Conservation (phyloP, 2,797 vertebrate genomes). For the Gallinago nigripennis region DNA sequence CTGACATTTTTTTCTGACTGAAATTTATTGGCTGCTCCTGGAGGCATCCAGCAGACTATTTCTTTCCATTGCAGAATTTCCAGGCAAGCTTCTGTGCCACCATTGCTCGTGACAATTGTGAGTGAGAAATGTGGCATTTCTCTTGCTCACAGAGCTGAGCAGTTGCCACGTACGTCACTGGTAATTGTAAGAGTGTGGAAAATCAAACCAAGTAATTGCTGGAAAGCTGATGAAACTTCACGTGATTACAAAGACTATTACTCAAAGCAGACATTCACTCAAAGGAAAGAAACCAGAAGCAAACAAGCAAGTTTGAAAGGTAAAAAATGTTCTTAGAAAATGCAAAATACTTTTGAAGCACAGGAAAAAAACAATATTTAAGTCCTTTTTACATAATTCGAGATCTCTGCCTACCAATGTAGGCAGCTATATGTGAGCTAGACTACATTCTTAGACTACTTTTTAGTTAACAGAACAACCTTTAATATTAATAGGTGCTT, state of each 20-base stretch:
- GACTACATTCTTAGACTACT: neutral
- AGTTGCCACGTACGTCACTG: neutral
- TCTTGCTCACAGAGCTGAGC: neutral
- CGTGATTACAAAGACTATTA: neutral
- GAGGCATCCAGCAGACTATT: neutral
- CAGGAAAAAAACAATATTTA: neutral
- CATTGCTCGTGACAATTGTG: neutral
- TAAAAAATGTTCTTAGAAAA: neutral
- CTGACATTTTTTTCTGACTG: neutral
- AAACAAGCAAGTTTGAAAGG: neutral
- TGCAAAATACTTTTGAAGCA: neutral
- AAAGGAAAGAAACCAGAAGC: neutral
- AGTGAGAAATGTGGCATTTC: neutral
- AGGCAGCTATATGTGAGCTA: neutral
- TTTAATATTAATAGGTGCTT: neutral
- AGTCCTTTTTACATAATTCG: accelerated
- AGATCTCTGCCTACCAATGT: neutral
- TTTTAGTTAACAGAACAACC: neutral
- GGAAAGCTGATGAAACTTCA: neutral
- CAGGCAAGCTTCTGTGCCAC: neutral
- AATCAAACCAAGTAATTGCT: neutral
- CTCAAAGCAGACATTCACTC: neutral
- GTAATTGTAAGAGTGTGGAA: neutral
- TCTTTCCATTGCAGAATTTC: neutral
- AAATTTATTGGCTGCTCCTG: neutral